Percentiles rank a stretch among this genome's conserved stretches.
Evolutionary conservation across 2,113 vertebrate species (phyloP).

Genomic region (Gulo gulo): DNA sequence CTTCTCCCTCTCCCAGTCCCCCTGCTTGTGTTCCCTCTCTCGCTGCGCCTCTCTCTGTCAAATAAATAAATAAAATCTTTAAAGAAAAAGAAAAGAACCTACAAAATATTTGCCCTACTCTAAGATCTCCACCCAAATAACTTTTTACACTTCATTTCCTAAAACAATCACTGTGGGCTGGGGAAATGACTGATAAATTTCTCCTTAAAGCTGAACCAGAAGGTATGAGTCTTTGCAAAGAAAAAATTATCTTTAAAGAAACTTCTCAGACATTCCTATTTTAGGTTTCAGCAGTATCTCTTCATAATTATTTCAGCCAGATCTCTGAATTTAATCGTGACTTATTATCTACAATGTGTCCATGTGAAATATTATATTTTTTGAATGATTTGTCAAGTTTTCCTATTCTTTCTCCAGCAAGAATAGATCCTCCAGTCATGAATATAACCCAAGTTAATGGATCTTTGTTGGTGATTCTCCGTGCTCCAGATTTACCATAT

Average conservation of each 20-base stretch:
- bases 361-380: not conserved
- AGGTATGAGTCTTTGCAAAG: not conserved
- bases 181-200: not conserved
- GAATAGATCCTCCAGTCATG: constrained; percentile 78
- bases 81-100: not conserved
- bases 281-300: not conserved
- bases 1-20: too few species aligned
- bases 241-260: not conserved
- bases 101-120: not conserved
- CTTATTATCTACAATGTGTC: not conserved
- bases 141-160: not conserved
- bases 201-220: not conserved
- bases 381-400: constrained; percentile 29
- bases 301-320: not conserved
- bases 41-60: too few species aligned
- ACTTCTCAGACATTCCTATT: not conserved
- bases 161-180: not conserved
- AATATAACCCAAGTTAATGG: constrained; percentile 65
- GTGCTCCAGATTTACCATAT: constrained; percentile 75
- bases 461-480: constrained; percentile 74
- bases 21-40: too few species aligned
- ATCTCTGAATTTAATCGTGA: not conserved
- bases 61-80: too few species aligned
- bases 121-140: not conserved
- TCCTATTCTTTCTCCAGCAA: constrained; percentile 70